phyloP scores from a whole-genome alignment of 2,113 vertebrate species.

The Suncus etruscus region DNA sequence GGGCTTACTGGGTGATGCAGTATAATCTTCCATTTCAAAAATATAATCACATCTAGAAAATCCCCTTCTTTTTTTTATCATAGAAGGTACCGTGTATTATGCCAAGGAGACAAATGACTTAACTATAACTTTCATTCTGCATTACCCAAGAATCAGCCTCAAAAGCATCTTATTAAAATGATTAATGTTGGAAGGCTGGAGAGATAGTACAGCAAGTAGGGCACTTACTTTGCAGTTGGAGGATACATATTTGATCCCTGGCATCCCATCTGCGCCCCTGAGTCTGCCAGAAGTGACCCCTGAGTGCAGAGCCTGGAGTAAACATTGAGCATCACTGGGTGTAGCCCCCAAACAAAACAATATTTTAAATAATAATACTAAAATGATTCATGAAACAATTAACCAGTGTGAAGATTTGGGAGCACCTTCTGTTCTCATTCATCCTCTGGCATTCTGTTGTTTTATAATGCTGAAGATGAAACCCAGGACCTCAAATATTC shows the following conservation, averaged over 20 bases:
- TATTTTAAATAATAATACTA: too few species aligned
- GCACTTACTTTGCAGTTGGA: too few species aligned
- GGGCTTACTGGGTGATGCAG: background rate
- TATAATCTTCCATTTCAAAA: background rate
- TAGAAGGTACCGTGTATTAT: background rate
- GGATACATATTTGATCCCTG: too few species aligned
- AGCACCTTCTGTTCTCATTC: background rate
- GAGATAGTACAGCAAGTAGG: too few species aligned
- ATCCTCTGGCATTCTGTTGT: background rate
- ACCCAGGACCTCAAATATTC: too few species aligned
- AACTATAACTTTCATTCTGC: background rate
- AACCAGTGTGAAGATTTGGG: too few species aligned
- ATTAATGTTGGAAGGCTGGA: background rate
- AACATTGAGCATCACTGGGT: too few species aligned
- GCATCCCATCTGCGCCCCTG: too few species aligned
- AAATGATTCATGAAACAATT: background rate
- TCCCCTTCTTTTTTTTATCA: background rate
- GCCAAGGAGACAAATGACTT: background rate
- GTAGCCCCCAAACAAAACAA: too few species aligned
- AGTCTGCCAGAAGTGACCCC: too few species aligned
- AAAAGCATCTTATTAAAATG: background rate
- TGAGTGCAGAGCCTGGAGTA: too few species aligned
- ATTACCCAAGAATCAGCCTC: background rate
- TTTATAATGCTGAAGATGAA: too few species aligned
- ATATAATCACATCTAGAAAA: background rate